These are phyloP conservation scores for Cephus nigrinus DNA, from an alignment of 2,888 invertebrate species.

Conservation along the genomic window DNA sequence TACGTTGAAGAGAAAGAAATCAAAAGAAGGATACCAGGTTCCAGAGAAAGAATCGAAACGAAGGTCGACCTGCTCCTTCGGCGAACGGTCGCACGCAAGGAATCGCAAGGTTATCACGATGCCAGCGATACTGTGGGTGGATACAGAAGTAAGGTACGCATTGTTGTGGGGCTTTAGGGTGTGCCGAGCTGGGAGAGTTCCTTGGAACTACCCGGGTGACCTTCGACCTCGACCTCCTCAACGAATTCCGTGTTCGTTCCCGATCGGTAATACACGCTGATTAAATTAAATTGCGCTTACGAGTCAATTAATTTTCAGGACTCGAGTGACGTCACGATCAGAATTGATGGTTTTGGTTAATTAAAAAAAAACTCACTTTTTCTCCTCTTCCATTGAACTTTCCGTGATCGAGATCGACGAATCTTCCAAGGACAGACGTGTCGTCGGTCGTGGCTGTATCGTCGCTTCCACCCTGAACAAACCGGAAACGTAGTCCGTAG, in stretches of 20 bases:
- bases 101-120: background rate
- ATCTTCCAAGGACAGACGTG: conserved; percentile 53
- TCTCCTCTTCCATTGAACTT: conserved; percentile 50
- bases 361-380: conserved; percentile 40
- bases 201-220: background rate
- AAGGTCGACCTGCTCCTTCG: background rate
- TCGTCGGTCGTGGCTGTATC: conserved; percentile 66
- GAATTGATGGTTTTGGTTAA: background rate
- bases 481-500: conserved; percentile 77
- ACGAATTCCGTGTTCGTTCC: background rate
- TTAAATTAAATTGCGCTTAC: background rate
- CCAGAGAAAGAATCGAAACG: background rate
- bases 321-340: background rate
- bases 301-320: background rate
- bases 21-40: background rate
- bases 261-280: background rate
- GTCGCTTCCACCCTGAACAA: conserved; percentile 73
- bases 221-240: background rate
- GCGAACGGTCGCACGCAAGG: background rate
- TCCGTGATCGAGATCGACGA: conserved; percentile 43
- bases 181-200: background rate
- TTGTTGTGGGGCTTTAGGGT: background rate
- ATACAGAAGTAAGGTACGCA: background rate
- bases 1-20: background rate
- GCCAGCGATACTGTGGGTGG: background rate